phyloP scores from a whole-genome alignment of 2,888 invertebrate species.

The Lagria hirta region DNA sequence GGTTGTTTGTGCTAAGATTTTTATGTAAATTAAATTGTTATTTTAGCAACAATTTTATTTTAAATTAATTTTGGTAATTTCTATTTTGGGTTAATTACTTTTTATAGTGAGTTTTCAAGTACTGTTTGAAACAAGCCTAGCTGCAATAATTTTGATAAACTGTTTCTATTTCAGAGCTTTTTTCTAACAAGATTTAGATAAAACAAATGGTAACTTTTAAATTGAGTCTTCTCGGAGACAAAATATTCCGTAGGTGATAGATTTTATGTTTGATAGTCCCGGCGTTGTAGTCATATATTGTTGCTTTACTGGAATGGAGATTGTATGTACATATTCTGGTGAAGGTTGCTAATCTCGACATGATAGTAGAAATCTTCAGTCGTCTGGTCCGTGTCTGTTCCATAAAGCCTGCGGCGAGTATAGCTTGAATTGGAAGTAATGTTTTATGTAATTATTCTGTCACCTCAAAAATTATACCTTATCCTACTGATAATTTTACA shows the following conservation, averaged over 20 bases:
- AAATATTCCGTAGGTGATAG: slow-evolving; percentile 9
- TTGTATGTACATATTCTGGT: slow-evolving; percentile 15
- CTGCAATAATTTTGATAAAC: slow-evolving; percentile 2
- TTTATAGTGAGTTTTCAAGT: no score
- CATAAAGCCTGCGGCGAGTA: slow-evolving; percentile 9
- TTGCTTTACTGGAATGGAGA: slow-evolving; percentile 8
- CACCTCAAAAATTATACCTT: slow-evolving; percentile 8
- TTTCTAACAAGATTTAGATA: no score
- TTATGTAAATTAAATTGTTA: no score
- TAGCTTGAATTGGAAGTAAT: slow-evolving; percentile 15
- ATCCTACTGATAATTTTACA: no score
- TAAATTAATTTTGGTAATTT: no score
- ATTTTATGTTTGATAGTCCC: slow-evolving; percentile 7
- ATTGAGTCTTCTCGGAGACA: no score
- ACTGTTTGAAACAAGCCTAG: no score
- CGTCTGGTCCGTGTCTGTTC: slow-evolving; percentile 23
- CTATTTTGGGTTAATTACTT: no score
- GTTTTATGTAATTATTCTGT: slow-evolving; percentile 14
- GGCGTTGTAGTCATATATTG: slow-evolving; percentile 1
- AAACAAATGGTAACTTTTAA: no score
- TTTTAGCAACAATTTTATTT: no score
- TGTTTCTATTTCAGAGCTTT: background rate
- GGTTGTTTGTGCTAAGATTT: no score
- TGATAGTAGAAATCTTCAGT: slow-evolving; percentile 15
- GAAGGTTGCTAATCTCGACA: slow-evolving; percentile 16